Evolutionary conservation across 2,888 invertebrate species (phyloP), one percentile per base, ranked within the genome.

Genomic region (Rhingia rostrata): DNA sequence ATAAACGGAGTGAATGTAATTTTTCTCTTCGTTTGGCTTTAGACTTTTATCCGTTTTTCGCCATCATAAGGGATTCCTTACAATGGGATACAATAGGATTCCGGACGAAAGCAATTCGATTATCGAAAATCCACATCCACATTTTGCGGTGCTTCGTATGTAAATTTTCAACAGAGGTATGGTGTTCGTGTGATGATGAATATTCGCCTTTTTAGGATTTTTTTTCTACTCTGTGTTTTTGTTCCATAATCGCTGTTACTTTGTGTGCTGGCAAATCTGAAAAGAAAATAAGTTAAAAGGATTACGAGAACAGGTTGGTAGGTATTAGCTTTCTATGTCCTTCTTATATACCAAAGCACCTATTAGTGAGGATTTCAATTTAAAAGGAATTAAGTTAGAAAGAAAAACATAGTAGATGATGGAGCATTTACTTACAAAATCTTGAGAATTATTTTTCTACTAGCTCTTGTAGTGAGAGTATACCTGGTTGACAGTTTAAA

Each of bases 71-170:
- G 74, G 84, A 84, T 84, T 66, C 75, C 80, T 80, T 84, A 84
- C 74, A 84, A 79, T 60, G 9, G 74, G 70, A 75, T 80, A 84
- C 61, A 84, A 84, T 80, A 80, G 80, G 74, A 84, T 84, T 84
- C 84, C 80, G 74, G 80, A 80, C 84, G 84, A 84, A 84, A 80
- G 80, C 74, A 80, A 80, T 84, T 84, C 84, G 84, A 84, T 84
- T 84, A 84, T 84, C 80, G 66, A 84, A 80, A 84, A 84, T 84
- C 84, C 84, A 84, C 74, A 84, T 84, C 84, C 84, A 70, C 80
- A 80, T 80, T 84, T 80, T 84, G 84, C 61, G 74, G 84, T 80
- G 70, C 74, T 84, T 84, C 80, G 64, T 84, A 84, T 84, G 84
- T 84, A 84, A 84, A 84, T 84, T 79, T 75, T 70, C 75, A 60